Conservation (phyloP, 2,888 invertebrate genomes). For the Metopia argyrocephala region DNA sequence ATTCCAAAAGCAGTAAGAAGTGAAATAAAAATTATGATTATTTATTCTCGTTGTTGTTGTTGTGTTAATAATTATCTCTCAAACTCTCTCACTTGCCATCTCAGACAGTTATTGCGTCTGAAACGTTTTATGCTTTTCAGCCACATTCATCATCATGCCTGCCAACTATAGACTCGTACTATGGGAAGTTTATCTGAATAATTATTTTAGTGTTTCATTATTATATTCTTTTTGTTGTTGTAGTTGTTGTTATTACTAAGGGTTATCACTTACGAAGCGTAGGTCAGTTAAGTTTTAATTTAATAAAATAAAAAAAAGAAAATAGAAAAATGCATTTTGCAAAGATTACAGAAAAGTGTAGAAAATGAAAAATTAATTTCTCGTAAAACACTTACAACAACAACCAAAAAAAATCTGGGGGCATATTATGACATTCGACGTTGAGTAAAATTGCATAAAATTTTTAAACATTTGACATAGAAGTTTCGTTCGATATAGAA, state of each 20-base stretch:
- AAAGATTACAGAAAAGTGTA: conserved; percentile 3
- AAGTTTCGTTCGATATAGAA: no score
- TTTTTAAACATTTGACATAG: no score
- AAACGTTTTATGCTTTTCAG: no score
- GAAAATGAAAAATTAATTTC: no score
- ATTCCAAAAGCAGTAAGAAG: not conserved
- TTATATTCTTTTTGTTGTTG: conserved; percentile 1
- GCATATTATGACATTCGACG: no score
- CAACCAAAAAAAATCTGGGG: no score
- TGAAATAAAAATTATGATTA: conserved; percentile 15
- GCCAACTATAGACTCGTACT: conserved; percentile 3
- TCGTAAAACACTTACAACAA: no score
- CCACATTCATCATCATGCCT: not conserved
- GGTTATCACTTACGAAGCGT: conserved; percentile 42
- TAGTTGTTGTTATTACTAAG: conserved; percentile 23
- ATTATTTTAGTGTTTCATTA: not conserved
- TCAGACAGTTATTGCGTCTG: no score
- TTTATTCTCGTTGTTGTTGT: not conserved
- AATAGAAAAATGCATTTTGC: not conserved
- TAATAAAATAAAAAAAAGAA: not conserved
- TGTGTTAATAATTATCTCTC: not conserved
- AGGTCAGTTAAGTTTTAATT: conserved; percentile 49
- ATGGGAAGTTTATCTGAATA: conserved; percentile 40
- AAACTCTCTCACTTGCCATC: not conserved
- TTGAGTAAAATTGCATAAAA: no score